Evolutionary conservation across 2,113 vertebrate species (phyloP).

Genomic region (Pandion haliaetus): DNA sequence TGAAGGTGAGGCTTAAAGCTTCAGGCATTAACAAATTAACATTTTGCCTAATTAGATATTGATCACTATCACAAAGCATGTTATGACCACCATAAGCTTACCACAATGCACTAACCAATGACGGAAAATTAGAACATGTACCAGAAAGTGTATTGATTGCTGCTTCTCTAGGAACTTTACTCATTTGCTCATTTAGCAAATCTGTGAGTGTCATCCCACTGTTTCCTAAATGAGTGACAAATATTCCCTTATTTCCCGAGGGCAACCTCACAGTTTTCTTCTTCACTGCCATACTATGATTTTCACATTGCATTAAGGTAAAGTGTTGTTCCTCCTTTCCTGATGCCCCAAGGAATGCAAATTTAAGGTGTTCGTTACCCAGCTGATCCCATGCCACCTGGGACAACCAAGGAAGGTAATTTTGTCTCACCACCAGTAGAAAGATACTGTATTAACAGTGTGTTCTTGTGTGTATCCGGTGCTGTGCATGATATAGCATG

Average conservation of each 20-base stretch:
- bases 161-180: background rate
- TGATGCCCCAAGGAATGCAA: background rate
- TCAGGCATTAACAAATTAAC: constrained; percentile 42
- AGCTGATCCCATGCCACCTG: background rate
- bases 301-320: background rate
- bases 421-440: background rate
- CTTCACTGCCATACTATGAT: background rate
- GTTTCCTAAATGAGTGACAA: background rate
- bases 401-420: background rate
- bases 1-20: constrained; percentile 38
- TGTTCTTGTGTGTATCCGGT: background rate
- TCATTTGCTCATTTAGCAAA: background rate
- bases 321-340: background rate
- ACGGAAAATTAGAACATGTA: background rate
- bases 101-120: background rate
- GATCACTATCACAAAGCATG: constrained; percentile 35
- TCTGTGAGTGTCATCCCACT: background rate
- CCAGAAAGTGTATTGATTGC: background rate
- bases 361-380: background rate
- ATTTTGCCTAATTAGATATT: constrained; percentile 67
- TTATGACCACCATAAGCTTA: background rate
- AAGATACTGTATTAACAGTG: background rate
- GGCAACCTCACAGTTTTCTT: background rate
- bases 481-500: background rate
- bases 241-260: background rate